Conservation (phyloP, 2,888 invertebrate genomes). For the Autographa pulchrina region DNA sequence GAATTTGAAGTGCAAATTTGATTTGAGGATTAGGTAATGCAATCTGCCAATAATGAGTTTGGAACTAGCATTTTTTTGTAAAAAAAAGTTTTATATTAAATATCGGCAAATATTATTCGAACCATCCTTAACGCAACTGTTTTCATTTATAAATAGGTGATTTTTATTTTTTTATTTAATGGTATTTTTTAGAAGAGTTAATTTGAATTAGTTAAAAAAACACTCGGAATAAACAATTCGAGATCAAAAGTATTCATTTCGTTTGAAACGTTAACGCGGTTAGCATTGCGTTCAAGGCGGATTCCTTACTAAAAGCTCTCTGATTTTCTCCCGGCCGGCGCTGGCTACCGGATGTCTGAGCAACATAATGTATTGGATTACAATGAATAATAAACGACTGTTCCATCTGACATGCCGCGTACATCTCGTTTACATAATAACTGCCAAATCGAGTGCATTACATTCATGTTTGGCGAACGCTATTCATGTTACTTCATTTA, state of each 20-base stretch:
- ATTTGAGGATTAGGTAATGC: too few species aligned
- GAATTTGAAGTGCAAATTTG: too few species aligned
- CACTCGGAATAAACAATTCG: not conserved
- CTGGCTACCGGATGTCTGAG: slow-evolving; percentile 68
- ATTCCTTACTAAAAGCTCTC: slow-evolving; percentile 64
- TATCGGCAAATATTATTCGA: too few species aligned
- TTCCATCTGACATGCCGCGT: slow-evolving; percentile 64
- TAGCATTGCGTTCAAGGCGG: slow-evolving; percentile 31
- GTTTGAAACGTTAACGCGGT: slow-evolving; percentile 3
- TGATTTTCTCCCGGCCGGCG: slow-evolving; percentile 64
- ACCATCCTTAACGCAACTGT: too few species aligned
- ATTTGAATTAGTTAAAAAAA: not conserved
- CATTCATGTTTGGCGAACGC: slow-evolving; percentile 38
- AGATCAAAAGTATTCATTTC: not conserved
- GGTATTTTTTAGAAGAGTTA: not conserved
- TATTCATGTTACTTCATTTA: slow-evolving; percentile 47
- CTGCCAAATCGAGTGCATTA: slow-evolving; percentile 62
- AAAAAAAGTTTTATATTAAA: too few species aligned
- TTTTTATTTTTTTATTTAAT: not conserved
- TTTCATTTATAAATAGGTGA: not conserved
- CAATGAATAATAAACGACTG: slow-evolving; percentile 81
- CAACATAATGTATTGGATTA: slow-evolving; percentile 80
- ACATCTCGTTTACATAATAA: slow-evolving; percentile 68
- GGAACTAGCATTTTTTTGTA: too few species aligned
- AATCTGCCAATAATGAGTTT: too few species aligned